Base-by-base conservation (phyloP, 2,797 vertebrate genomes). In the Sebastes kiyomatsui region DNA sequence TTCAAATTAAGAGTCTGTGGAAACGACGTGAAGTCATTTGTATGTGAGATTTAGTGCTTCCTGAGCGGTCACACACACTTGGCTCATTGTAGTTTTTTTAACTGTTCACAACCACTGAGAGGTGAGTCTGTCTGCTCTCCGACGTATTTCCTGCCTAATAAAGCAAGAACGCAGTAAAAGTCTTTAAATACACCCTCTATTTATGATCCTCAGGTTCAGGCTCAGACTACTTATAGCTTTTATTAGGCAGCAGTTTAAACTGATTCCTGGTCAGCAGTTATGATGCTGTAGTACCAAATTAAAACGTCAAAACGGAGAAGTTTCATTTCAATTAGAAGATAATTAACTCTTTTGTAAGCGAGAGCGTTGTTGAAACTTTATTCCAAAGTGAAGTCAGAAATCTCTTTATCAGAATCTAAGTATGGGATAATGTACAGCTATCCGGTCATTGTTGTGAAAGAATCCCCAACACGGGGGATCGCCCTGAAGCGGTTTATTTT, bases 121-220 rank as follows among this genome's bases (percentile, higher is more conserved):
- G 49, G 30, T 64, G 49, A 25, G 49, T 30, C 58, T 4, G 52
- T 72, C 60, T 23, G 60, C 79, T 35, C 58, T 8, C 52, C 2
- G 3, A 35, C 46, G 25, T 25, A 13, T 72, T 27, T 80, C 61
- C 67, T 62, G 68, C 65, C 77, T 66, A 75, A 70, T 81, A 79
- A 86, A 83, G 42, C 59, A 66, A 54, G 49, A 83, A 62, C n/a
- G 72, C 30, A 3, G 60, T 61, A 66, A 79, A 84, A 61, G 13
- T n/a, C 35, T 56, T 13, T 5, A 62, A 33, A 65, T 25, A 13
- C 25, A 42, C 20, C 42, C 64, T 73, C 2, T 54, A 6, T 84
- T 86, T 28, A 87, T 78, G 67, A 67, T 54, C 62, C n/a, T 2
- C 8, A 18, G 22, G 11, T 28, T 18, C 22, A 6, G 33, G 5